phyloP scores from a whole-genome alignment of 2,888 invertebrate species.

The Neoscelio sp. region DNA sequence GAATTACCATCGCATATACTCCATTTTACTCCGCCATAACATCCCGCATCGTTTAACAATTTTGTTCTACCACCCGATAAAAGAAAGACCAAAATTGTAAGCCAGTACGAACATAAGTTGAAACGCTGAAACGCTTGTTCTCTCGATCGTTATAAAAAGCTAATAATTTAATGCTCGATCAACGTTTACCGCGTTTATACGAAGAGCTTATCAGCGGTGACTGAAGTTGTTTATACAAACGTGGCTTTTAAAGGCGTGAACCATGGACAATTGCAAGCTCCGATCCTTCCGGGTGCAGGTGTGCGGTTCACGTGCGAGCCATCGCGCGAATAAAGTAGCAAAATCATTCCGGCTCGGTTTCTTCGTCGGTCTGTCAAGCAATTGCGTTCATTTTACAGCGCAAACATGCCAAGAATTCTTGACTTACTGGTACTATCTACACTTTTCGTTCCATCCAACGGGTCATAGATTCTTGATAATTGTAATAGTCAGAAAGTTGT shows the following conservation, averaged over 20 bases:
- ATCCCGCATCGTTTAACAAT: slow-evolving; percentile 7
- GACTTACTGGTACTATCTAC: slow-evolving; percentile 26
- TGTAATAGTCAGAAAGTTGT: slow-evolving; percentile 20
- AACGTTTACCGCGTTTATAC: slow-evolving; percentile 3
- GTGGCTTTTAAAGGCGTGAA: slow-evolving; percentile 43
- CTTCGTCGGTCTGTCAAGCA: slow-evolving; percentile 39
- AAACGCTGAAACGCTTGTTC: slow-evolving; percentile 28
- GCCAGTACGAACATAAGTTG: slow-evolving; percentile 46
- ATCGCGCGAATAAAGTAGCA: slow-evolving; percentile 45
- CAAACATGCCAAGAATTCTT: slow-evolving; percentile 32
- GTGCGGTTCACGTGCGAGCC: slow-evolving; percentile 45
- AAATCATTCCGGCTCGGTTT: slow-evolving; percentile 40
- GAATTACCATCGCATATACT: slow-evolving; percentile 5
- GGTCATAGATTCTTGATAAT: slow-evolving; percentile 43
- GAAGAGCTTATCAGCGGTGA: slow-evolving; percentile 26
- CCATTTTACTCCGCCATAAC: background rate
- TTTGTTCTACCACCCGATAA: slow-evolving; percentile 4
- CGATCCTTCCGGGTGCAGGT: slow-evolving; percentile 63
- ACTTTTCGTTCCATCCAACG: slow-evolving; percentile 30
- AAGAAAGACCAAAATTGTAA: slow-evolving; percentile 29
- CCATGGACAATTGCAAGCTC: slow-evolving; percentile 37
- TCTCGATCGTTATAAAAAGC: slow-evolving; percentile 15
- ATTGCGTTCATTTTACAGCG: slow-evolving; percentile 41
- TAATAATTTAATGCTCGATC: slow-evolving; percentile 55
- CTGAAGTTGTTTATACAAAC: slow-evolving; percentile 55